Evolutionary conservation across 2,113 vertebrate genomes (phyloP), one percentile per base, ranked within the genome.

Genomic region (Thalassarche chlororhynchos): DNA sequence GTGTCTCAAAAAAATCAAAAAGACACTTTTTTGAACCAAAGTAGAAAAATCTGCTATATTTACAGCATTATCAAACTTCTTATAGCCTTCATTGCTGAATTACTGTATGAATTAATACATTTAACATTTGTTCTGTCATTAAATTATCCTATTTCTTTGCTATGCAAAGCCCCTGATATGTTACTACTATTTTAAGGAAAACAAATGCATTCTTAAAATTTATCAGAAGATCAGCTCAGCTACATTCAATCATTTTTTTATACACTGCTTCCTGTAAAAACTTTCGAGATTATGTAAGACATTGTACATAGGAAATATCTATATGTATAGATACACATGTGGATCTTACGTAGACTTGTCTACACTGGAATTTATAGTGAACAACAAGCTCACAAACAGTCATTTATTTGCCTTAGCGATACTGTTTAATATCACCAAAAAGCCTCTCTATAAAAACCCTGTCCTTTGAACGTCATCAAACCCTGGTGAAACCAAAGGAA

Each of bases 311-410:
- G n/a, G 40, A 95, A 95, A 84, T n/a, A 70, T 11, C 24, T 75
- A 8, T 17, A 31, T 0, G 0, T 29, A 70, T 3, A 42, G 19
- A 69, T 15, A 62, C 3, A 9, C 21, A 24, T 3, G 11, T 28
- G 40, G 24, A 61, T 69, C 23, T 84, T 61, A 42, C 1, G 1
- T 17, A 55, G 25, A 36, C 42, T 42, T 61, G 32, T 9, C 23
- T 78, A 84, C 18, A 69, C 21, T 74, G 36, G 31, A 84, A 81
- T 78, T 78, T 49, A 75, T 3, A 70, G 40, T 15, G 49, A 90
- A 62, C 17, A 47, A 47, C 4, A 2, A 81, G 26, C 20, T 87
- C 26, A 71, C 14, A 49, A n/a, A 34, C 9, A 79, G 12, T 42
- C 14, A 68, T 49, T 70, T 78, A 34, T 47, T 81, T 78, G 58